Percentiles rank a stretch among this genome's conserved stretches.
Evolutionary conservation across 2,888 invertebrate species (phyloP).

Genomic region (Homarus gammarus): DNA sequence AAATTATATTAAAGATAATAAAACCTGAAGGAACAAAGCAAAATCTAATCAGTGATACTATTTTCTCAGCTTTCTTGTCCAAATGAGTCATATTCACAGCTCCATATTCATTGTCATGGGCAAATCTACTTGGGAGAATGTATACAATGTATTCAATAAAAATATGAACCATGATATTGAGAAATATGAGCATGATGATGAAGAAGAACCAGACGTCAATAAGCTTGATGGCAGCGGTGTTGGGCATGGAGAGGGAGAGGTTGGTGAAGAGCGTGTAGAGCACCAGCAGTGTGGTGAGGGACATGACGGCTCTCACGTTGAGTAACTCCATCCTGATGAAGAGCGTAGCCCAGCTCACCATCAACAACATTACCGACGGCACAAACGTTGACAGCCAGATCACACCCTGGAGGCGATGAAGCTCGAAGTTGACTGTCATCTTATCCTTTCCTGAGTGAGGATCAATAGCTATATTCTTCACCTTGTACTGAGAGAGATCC

Average conservation of each 20-base stretch:
- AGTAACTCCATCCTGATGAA: constrained; percentile 40
- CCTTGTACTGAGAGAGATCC: constrained; percentile 28
- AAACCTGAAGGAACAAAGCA: no score
- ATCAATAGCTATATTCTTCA: constrained; percentile 5
- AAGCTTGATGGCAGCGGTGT: constrained; percentile 56
- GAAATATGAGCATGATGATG: constrained; percentile 50
- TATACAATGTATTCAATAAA: no score
- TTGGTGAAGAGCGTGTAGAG: constrained; percentile 51
- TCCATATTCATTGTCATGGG: no score
- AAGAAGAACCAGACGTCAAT: constrained; percentile 56
- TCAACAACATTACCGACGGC: constrained; percentile 32
- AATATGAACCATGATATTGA: constrained; percentile 51
- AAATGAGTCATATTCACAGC: no score
- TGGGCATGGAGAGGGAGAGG: constrained; percentile 37
- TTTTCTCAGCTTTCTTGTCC: no score
- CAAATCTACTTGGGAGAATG: no score
- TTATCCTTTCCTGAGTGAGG: not conserved
- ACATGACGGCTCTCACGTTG: constrained; percentile 45
- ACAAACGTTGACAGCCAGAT: constrained; percentile 46
- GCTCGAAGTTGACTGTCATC: constrained; percentile 26
- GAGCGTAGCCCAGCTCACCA: constrained; percentile 51
- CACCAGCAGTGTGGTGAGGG: constrained; percentile 47
- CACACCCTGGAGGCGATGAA: constrained; percentile 39
- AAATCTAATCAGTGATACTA: no score
- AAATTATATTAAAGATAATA: no score